phyloP scores from a whole-genome alignment of 2,888 invertebrate species.

The Amphipyra berbera region DNA sequence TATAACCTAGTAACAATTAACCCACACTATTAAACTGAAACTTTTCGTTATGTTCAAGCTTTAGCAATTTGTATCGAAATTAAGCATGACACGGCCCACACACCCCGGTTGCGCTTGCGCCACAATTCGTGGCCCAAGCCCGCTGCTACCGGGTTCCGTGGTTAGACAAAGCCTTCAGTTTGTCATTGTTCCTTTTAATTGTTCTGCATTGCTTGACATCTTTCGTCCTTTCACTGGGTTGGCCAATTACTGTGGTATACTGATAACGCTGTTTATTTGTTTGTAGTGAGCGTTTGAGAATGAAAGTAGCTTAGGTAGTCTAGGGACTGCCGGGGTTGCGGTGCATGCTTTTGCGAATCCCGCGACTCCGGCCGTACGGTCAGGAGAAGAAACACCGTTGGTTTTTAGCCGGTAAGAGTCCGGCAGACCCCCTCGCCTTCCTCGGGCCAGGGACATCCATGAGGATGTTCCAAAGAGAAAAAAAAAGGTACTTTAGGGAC shows the following conservation, averaged over 20 bases:
- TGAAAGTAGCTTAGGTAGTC: no score
- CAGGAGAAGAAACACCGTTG: no score
- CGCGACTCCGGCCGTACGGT: no score
- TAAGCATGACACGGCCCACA: conserved; percentile 60
- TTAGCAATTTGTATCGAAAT: conserved; percentile 58
- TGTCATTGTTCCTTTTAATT: conserved; percentile 65
- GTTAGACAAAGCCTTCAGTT: conserved; percentile 61
- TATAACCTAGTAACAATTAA: conserved; percentile 21
- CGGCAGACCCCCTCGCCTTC: no score
- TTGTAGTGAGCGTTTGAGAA: background rate
- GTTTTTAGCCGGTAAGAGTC: no score
- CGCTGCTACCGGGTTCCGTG: conserved; percentile 68
- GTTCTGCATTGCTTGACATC: conserved; percentile 61
- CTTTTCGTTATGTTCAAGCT: conserved; percentile 51
- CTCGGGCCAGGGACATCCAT: no score
- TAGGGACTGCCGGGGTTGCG: no score
- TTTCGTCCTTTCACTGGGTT: conserved; percentile 63
- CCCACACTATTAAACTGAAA: conserved; percentile 36
- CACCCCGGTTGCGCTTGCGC: conserved; percentile 53
- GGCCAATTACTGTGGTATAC: conserved; percentile 41
- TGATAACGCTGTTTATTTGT: conserved; percentile 31
- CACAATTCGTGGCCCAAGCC: conserved; percentile 56
- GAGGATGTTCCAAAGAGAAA: no score
- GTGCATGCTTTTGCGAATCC: no score
- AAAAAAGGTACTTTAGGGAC: no score